A percentile compares a stretch with the other conserved stretches of the same genome.
Evolutionary conservation across 2,113 vertebrate genomes (phyloP).

Genomic region (Oreotrochilus melanogaster): DNA sequence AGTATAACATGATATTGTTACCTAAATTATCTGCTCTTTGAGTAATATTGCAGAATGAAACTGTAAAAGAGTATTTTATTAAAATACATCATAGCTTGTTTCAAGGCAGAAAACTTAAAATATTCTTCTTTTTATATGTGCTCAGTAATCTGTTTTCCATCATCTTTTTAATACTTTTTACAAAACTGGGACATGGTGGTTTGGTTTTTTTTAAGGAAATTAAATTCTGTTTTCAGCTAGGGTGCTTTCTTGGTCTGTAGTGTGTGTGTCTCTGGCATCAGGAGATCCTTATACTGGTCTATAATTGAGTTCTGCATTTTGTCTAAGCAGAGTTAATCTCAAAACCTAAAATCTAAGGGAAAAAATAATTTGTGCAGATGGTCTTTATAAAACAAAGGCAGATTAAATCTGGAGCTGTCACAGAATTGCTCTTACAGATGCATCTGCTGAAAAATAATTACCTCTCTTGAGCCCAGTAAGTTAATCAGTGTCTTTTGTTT

Average conservation of each 20-base stretch:
- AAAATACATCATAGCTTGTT: constrained; percentile 15
- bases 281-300: constrained; percentile 54
- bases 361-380: constrained; percentile 70
- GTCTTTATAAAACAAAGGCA: constrained; percentile 69
- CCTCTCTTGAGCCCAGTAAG: constrained; percentile 60
- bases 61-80: constrained; percentile 28
- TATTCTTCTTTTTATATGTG: constrained; percentile 28
- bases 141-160: constrained; percentile 39
- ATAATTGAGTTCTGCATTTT: constrained; percentile 70
- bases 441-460: constrained; percentile 74
- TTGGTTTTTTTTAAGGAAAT: constrained; percentile 74
- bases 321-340: constrained; percentile 44
- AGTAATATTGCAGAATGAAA: constrained; percentile 30
- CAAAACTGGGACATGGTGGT: background rate
- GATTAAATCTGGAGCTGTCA: constrained; percentile 66
- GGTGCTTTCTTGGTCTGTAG: constrained; percentile 5
- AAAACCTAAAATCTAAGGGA: constrained; percentile 60
- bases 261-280: background rate
- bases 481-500: constrained; percentile 36
- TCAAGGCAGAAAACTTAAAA: constrained; percentile 26
- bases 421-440: constrained; percentile 38
- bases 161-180: constrained; percentile 66
- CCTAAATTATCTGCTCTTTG: background rate
- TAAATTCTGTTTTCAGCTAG: constrained; percentile 67
- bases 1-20: background rate